phyloP scores from a whole-genome alignment of 2,113 vertebrate species.

The Falco punctatus region DNA sequence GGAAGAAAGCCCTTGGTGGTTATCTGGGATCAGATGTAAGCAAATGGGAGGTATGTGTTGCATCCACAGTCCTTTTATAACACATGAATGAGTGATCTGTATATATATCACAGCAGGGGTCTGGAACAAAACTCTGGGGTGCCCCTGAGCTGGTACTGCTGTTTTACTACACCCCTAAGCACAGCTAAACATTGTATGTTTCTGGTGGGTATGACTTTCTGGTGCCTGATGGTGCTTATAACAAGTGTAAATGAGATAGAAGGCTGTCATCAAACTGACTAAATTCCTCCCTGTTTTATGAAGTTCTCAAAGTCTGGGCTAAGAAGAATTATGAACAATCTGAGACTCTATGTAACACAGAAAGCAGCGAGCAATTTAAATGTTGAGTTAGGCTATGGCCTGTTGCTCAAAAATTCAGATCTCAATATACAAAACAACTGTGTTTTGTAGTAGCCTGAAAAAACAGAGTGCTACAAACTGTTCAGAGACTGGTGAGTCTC shows the following conservation, averaged over 20 bases:
- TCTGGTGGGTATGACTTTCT: neutral
- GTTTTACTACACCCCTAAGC: neutral
- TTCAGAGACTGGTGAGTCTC: neutral
- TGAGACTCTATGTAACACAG: neutral
- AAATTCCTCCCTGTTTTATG: neutral
- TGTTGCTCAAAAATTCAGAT: neutral
- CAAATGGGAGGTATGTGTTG: slow-evolving; percentile 89
- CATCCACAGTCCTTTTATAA: neutral
- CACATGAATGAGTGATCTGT: neutral
- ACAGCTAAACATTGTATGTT: neutral
- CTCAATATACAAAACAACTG: neutral
- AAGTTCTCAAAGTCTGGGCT: neutral
- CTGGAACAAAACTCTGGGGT: neutral
- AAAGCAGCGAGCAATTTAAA: neutral
- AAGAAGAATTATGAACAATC: neutral
- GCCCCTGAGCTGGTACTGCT: neutral
- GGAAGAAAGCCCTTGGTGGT: slow-evolving; percentile 91
- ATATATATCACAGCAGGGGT: neutral
- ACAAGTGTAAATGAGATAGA: neutral
- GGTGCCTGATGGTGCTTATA: neutral
- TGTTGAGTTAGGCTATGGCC: neutral
- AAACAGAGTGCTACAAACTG: neutral
- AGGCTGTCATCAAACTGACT: neutral
- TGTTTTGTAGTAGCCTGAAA: neutral
- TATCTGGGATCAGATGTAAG: slow-evolving; percentile 89